Percentiles rank a stretch among this genome's conserved stretches.
phyloP scores from a whole-genome alignment of 2,113 vertebrate species.

The Phyllostomus hastatus region DNA sequence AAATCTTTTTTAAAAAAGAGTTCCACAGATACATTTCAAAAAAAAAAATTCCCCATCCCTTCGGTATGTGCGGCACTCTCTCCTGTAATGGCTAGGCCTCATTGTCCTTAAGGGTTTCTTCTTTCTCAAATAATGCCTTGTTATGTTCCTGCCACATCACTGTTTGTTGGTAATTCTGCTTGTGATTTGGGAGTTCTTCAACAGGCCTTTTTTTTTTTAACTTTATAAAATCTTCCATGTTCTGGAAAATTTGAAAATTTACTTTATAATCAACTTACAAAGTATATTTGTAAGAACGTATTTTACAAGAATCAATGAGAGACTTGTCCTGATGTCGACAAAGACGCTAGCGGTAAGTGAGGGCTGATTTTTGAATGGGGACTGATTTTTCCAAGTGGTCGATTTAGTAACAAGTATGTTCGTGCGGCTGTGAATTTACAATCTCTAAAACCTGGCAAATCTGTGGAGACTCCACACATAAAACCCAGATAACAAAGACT shows the following conservation, averaged over 20 bases:
- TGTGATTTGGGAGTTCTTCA: not conserved
- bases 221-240: not conserved
- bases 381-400: slow-evolving; percentile 42
- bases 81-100: not conserved
- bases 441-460: not conserved
- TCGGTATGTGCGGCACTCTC: not conserved
- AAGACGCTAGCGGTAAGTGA: not conserved
- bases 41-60: not conserved
- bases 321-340: not conserved
- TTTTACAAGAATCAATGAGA: not conserved
- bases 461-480: not conserved
- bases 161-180: not conserved
- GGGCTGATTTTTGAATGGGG: slow-evolving; percentile 28
- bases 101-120: not conserved
- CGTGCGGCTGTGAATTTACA: not conserved
- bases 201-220: not conserved
- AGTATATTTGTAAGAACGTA: not conserved
- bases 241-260: not conserved
- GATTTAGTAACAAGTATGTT: not conserved
- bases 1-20: no score
- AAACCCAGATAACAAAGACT: not conserved
- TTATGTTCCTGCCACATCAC: not conserved
- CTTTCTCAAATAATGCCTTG: not conserved
- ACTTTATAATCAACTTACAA: not conserved
- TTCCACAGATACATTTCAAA: no score